Percentiles rank a stretch among this genome's conserved stretches.
Conservation (phyloP, 1,140 invertebrate genomes). For the Agraylea sexmaculata region DNA sequence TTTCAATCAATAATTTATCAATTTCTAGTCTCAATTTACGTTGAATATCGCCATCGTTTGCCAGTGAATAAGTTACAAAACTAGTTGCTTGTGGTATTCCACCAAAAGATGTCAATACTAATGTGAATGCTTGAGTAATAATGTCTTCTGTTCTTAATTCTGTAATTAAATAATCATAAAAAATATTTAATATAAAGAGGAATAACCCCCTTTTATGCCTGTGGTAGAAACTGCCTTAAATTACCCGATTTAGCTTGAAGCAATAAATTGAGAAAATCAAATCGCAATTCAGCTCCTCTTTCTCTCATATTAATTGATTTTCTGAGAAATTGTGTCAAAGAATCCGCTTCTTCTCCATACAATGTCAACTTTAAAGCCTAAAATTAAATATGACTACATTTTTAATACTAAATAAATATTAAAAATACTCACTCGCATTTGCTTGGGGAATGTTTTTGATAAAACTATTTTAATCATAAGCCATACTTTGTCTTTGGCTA, state of each 20-base stretch:
- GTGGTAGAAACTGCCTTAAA: too few relatives aligned
- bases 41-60: background rate
- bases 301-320: too few relatives aligned
- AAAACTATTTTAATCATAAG: slow-evolving; percentile 15
- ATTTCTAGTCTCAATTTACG: background rate
- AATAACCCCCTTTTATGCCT: background rate
- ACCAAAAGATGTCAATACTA: background rate
- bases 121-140: background rate
- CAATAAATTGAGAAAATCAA: too few relatives aligned
- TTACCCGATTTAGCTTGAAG: too few relatives aligned
- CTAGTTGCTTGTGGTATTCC: background rate
- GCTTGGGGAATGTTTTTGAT: too few relatives aligned
- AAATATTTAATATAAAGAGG: background rate
- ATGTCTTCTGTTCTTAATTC: background rate
- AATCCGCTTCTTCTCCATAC: too few relatives aligned
- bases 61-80: background rate
- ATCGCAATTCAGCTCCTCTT: too few relatives aligned
- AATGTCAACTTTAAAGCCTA: too few relatives aligned
- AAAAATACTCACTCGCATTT: too few relatives aligned
- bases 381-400: too few relatives aligned
- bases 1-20: background rate
- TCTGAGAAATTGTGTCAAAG: too few relatives aligned
- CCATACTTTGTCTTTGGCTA: slow-evolving; percentile 1
- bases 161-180: background rate
- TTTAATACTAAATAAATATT: too few relatives aligned